Base-by-base conservation (phyloP, 2,888 invertebrate species). In the Argynnis bischoffii region DNA sequence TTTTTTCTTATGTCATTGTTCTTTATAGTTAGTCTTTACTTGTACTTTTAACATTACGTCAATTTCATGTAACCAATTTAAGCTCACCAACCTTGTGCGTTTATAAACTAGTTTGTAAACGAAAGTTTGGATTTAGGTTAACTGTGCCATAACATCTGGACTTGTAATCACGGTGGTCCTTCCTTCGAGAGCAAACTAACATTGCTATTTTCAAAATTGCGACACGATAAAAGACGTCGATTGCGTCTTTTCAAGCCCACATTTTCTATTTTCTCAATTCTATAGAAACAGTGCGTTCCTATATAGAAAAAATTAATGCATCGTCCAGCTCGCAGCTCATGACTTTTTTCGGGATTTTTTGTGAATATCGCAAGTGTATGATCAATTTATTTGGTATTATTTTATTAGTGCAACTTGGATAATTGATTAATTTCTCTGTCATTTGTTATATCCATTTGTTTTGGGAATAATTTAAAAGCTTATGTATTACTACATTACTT, bases 131-230 rank as follows among this genome's bases (percentile, higher is more conserved):
- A 78, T 83, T 79, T 79, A 78, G 83, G 86, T 86, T 85, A 85
- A 85, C 79, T 77, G 79, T 80, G 80, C 80, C 79, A 84, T 85
- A 83, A 84, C 81, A 74, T 70, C 71, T 75, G 78, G 77, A 76
- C 77, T 55, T 66, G 82, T 84, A 87, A 86, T 86, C 75, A 72
- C 77, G 78, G 77, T 73, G 76, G 75, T 69, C 72, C 77, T 77
- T 75, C 76, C 77, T 74, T 71, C 68, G 67, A 57, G 66, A 51
- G n/a, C 57, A 54, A 63, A 66, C 65, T 60, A 63, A 66, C 59
- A 76, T 77, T 84, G 85, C 85, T 84, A 87, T 87, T 87, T 85
- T 82, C 77, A 81, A 86, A 88, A 87, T 88, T 87, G 85, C 87
- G 81, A 80, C 76, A 78, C 81, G 75, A 82, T 83, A 81, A 84